These are phyloP conservation scores for Amblyopsis hoosieri DNA, from an alignment of 2,797 vertebrate species.

Conservation along the genomic window DNA sequence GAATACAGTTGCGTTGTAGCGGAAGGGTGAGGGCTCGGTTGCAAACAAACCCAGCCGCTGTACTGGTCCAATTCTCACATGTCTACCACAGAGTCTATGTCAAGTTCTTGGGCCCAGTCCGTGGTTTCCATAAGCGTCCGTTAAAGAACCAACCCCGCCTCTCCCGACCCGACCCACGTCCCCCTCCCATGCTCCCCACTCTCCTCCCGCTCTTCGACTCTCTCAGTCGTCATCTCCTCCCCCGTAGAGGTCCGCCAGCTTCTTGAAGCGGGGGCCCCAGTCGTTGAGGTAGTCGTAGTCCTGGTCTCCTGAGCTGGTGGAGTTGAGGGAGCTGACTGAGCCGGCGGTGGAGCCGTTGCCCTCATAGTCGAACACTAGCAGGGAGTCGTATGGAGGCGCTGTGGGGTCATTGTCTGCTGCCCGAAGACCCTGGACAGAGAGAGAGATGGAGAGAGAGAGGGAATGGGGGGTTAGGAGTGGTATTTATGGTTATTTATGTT, in stretches of 20 bases:
- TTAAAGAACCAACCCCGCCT: conserved; percentile 48
- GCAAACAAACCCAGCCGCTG: conserved; percentile 29
- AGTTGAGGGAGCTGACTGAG: conserved; percentile 96
- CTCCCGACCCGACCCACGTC: conserved; percentile 39
- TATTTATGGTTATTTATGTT: no score
- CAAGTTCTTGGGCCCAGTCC: conserved; percentile 28
- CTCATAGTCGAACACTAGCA: conserved; percentile 98
- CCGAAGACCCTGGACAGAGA: conserved; percentile 83
- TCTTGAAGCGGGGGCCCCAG: conserved; percentile 98
- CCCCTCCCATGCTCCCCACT: conserved; percentile 5
- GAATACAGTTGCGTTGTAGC: conserved; percentile 71
- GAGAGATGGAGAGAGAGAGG: neutral
- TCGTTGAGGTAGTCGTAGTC: conserved; percentile 98
- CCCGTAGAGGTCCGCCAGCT: conserved; percentile 97
- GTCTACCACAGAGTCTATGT: conserved; percentile 42
- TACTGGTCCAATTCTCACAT: conserved; percentile 56
- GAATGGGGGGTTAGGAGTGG: neutral
- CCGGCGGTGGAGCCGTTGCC: conserved; percentile 94
- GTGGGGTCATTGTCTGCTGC: conserved; percentile 97
- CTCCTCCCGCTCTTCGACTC: conserved; percentile 17
- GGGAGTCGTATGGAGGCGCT: conserved; percentile 93
- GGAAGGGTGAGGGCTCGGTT: conserved; percentile 46
- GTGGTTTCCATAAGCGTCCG: conserved; percentile 44
- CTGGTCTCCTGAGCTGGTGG: conserved; percentile 94
- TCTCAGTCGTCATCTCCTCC: conserved; percentile 92